Evolutionary conservation across 2,113 vertebrate genomes (phyloP), one percentile per base, ranked within the genome.

Genomic region (Dryoscopus gambensis): DNA sequence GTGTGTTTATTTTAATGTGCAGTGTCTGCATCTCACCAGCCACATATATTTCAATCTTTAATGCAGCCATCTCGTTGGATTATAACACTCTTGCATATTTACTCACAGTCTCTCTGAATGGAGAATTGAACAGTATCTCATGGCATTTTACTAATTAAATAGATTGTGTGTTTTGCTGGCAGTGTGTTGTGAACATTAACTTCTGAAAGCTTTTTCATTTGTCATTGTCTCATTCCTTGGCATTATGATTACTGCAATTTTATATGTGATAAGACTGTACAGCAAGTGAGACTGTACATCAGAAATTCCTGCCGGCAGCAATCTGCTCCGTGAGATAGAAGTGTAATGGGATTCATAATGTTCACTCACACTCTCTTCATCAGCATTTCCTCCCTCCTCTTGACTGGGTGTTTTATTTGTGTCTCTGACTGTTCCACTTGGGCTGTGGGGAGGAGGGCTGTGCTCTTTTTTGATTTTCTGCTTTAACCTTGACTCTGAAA

Each of bases 141-240:
- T 93, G 84, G 92, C 93, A 86, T 96, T 96, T 96, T 89, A 92
- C 95, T 97, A 97, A 97, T 97, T 97, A 96, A 96, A 96, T 97
- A 93, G 96, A 96, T 92, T 52, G 86, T 96, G 87, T 96, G 79
- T 96, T 97, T 96, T 97, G 88, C 92, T 97, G 95, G 93, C 94
- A 91, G 93, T 94, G 93, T 80, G 94, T 74, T 89, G 92, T 89
- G 90, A 96, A 88, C 92, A 89, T 94, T 95, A 95, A 94, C 92
- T 95, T 93, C 90, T 90, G 92, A 95, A 96, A 93, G 95, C 94
- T 93, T 97, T 97, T 96, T 93, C 97, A 97, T 97, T 97, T 94
- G 84, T 97, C 96, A 97, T 84, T 96, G 92, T 95, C 90, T 93
- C 80, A 96, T 96, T 97, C 89, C 73, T 96, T 88, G 92, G 88